These are phyloP conservation scores for Garra rufa DNA, from an alignment of 2,113 vertebrate genomes.

Conservation along the genomic window DNA sequence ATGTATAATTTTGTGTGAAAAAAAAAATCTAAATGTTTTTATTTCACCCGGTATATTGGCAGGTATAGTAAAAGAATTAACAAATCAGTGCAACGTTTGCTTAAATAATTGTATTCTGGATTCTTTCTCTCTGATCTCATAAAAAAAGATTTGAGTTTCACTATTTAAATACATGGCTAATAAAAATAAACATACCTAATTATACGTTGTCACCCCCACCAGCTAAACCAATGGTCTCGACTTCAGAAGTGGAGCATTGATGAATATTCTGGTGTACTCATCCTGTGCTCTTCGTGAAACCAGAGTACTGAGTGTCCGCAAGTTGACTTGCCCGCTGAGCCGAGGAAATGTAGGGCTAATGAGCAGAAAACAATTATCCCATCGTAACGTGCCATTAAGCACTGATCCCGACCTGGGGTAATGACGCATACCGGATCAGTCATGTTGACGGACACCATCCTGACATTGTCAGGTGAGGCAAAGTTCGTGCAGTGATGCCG, in stretches of 20 bases:
- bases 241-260: slow-evolving; percentile 1
- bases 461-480: slow-evolving; percentile 35
- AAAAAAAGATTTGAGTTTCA: neutral
- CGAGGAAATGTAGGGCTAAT: slow-evolving; percentile 37
- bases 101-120: neutral
- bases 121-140: neutral
- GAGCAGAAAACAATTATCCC: slow-evolving; percentile 43
- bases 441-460: slow-evolving; percentile 35
- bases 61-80: neutral
- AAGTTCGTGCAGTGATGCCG: neutral
- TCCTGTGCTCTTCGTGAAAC: neutral
- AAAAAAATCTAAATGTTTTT: neutral
- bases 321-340: slow-evolving; percentile 15
- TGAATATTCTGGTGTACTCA: neutral
- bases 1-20: too few species aligned
- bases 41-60: neutral
- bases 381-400: slow-evolving; percentile 45
- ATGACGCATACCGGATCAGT: slow-evolving; percentile 31
- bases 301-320: neutral
- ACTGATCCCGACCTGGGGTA: slow-evolving; percentile 20
- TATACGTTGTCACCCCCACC: neutral
- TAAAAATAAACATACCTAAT: slow-evolving; percentile 1
- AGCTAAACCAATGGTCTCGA: neutral
- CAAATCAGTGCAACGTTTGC: neutral
- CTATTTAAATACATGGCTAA: neutral